Percentiles rank a stretch among this genome's conserved stretches.
Evolutionary conservation across 2,888 invertebrate genomes (phyloP).

Genomic region (Trissolcus brochymenae): DNA sequence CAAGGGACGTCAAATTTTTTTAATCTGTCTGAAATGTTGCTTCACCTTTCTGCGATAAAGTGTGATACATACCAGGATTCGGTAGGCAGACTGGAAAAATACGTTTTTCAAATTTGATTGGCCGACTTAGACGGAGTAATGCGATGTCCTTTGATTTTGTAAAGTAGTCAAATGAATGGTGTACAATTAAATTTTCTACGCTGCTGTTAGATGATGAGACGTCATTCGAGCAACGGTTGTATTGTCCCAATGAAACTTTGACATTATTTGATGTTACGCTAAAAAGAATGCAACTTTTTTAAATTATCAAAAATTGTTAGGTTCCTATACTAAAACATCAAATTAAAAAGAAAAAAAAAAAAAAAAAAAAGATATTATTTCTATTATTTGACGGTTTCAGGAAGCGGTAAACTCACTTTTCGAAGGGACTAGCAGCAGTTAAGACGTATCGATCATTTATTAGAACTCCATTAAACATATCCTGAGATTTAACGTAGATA

Average conservation of each 20-base stretch:
- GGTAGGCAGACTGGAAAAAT: constrained; percentile 81
- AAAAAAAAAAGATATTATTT: too few relatives aligned
- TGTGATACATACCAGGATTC: constrained; percentile 72
- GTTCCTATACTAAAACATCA: too few relatives aligned
- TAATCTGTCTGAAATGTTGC: not conserved
- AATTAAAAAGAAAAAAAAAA: too few relatives aligned
- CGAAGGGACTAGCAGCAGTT: constrained; percentile 78
- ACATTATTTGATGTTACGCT: constrained; percentile 73
- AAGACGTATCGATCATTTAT: constrained; percentile 80
- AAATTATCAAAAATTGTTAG: too few relatives aligned
- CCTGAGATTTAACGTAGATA: constrained; percentile 74
- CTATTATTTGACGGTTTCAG: not conserved
- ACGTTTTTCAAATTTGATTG: constrained; percentile 77
- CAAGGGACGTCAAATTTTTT: too few relatives aligned
- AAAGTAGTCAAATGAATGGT: constrained; percentile 78
- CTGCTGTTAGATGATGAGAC: constrained; percentile 77
- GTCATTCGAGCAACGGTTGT: constrained; percentile 78
- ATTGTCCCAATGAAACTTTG: constrained; percentile 78
- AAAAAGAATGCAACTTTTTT: too few relatives aligned
- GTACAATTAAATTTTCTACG: constrained; percentile 77
- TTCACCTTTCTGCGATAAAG: too few relatives aligned
- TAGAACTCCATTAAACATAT: constrained; percentile 77
- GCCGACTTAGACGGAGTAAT: constrained; percentile 78
- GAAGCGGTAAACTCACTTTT: constrained; percentile 73
- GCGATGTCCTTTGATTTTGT: constrained; percentile 80